Evolutionary conservation across 2,888 invertebrate genomes (phyloP).

Genomic region (Phorcus lineatus): DNA sequence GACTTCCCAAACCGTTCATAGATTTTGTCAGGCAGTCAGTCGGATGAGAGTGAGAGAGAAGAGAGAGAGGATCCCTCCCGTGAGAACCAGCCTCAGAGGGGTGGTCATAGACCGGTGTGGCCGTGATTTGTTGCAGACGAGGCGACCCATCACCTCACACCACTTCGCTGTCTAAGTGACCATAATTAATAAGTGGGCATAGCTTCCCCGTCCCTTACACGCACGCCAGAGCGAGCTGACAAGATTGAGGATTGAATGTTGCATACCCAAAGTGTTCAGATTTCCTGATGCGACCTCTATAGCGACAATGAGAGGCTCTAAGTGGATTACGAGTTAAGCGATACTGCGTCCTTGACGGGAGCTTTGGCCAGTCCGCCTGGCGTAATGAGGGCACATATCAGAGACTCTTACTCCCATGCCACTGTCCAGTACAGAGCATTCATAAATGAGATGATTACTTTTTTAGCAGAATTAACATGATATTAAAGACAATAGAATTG

Average conservation of each 20-base stretch:
- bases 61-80: background rate
- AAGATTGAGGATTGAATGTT: background rate
- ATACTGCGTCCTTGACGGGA: background rate
- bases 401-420: background rate
- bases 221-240: background rate
- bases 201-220: background rate
- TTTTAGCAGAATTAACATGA: background rate
- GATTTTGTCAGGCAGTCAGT: too few relatives aligned
- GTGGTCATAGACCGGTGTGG: background rate
- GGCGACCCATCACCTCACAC: slow-evolving; percentile 1
- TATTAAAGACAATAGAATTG: background rate
- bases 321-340: background rate
- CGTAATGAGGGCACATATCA: background rate
- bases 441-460: background rate
- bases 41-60: background rate
- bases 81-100: background rate
- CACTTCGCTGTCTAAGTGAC: background rate
- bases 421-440: background rate
- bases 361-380: background rate
- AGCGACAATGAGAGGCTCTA: background rate
- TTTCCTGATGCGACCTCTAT: background rate
- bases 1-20: too few relatives aligned
- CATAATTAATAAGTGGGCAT: slow-evolving; percentile 19
- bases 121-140: background rate
- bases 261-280: background rate